Conservation (phyloP, 2,797 vertebrate genomes). For the Lemur catta region DNA sequence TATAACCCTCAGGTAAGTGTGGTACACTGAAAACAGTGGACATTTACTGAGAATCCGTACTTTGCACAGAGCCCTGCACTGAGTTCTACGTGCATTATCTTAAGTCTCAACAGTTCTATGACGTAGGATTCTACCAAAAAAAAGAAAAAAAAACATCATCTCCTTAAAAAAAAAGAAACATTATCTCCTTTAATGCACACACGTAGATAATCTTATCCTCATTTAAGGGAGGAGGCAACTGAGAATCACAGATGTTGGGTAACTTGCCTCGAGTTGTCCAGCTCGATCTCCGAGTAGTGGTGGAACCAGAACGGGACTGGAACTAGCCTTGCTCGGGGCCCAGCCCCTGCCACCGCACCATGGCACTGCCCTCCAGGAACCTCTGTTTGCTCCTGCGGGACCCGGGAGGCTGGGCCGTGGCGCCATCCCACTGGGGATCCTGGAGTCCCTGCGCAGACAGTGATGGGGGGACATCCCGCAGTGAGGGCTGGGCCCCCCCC, state of each 20-base stretch:
- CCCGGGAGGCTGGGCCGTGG: neutral
- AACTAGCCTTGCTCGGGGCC: neutral
- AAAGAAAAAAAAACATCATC: too few relatives aligned
- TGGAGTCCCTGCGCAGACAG: neutral
- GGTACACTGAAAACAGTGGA: neutral
- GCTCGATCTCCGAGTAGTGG: neutral
- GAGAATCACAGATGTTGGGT: neutral
- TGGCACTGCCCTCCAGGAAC: neutral
- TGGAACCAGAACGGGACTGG: neutral
- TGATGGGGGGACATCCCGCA: rapidly evolving
- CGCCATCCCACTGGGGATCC: neutral
- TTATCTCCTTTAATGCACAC: neutral
- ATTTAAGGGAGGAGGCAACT: neutral
- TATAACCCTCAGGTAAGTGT: neutral
- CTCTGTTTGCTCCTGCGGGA: neutral
- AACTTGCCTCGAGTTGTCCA: neutral
- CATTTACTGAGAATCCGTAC: neutral
- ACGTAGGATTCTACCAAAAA: too few relatives aligned
- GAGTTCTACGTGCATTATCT: neutral
- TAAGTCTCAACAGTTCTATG: neutral
- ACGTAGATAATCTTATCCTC: neutral
- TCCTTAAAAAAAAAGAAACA: too few relatives aligned
- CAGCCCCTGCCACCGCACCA: neutral
- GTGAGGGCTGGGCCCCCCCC: neutral
- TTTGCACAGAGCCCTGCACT: neutral